Base-by-base conservation (phyloP, 2,797 vertebrate genomes). In the Danio tinwini region DNA sequence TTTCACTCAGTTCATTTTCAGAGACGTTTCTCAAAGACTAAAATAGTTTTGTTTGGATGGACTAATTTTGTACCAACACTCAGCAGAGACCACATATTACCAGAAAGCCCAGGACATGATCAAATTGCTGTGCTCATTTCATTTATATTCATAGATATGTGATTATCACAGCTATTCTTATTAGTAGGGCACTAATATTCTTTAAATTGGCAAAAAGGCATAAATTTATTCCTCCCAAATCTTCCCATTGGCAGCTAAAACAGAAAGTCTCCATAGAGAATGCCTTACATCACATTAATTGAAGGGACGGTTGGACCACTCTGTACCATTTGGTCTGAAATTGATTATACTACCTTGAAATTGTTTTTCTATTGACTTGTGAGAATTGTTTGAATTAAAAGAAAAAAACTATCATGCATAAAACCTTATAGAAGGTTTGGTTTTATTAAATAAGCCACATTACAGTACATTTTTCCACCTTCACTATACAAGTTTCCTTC, bases 1-100 rank as follows among this genome's bases (percentile, higher is more conserved):
- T 68, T 47, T 68, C 21, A 68, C 21, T 39, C 65, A 52, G 21
- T 68, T n/a, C 65, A 16, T 49, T 50, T 68, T 68, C 65, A 52
- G 13, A 68, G 21, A 68, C 2, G 8, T 37, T 37, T 68, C 21
- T 68, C 65, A 10, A 47, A 68, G 47, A 52, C 65, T 52, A 69
- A 69, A 52, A 69, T 39, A 39, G 65, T 37, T 69, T 69, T 52
- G 47, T 52, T 69, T 69, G 47, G 21, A 52, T 6, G 1, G 29
- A 69, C 47, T 69, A 11, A 52, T 69, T 65, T 69, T 39, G 47
- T 14, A 68, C 21, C 13, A 67, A 67, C 64, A 67, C 7, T 9
- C 47, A 52, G 21, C 37, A 37, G 21, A 9, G 21, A 7, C 47
- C 47, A 50, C 6, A 68, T 16, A 68, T 49, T 47, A 68, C 39